phyloP scores from a whole-genome alignment of 1,140 invertebrate genomes.

The Drosophila dunni region DNA sequence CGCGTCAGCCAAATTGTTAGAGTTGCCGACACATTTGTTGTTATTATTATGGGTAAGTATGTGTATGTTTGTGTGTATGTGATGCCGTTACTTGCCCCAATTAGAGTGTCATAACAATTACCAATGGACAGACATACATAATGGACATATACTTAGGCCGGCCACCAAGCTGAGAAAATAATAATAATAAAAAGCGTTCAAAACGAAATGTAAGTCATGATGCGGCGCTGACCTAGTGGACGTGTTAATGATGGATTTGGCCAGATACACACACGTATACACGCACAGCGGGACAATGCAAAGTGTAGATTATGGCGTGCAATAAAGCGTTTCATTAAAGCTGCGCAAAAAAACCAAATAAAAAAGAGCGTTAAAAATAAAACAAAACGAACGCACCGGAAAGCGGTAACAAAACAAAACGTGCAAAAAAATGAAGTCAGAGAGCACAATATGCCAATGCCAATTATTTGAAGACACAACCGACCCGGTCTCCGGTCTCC shows the following conservation, averaged over 20 bases:
- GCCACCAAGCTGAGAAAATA: constrained; percentile 49
- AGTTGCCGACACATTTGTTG: not conserved
- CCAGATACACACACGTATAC: constrained; percentile 54
- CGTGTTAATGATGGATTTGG: constrained; percentile 78
- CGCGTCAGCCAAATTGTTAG: constrained; percentile 49
- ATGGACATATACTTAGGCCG: constrained; percentile 57
- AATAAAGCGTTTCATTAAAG: constrained; percentile 71
- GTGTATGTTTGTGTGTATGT: not conserved
- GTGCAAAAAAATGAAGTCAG: constrained; percentile 22
- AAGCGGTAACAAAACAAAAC: constrained; percentile 32
- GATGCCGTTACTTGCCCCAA: constrained; percentile 58
- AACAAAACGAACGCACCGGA: constrained; percentile 31
- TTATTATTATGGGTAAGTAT: constrained; percentile 23
- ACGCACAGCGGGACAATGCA: constrained; percentile 7
- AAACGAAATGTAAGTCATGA: constrained; percentile 64
- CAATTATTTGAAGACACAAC: not conserved
- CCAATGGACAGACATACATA: constrained; percentile 41
- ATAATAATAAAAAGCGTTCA: constrained; percentile 37
- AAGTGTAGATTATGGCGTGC: constrained; percentile 32
- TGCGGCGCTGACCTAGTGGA: constrained; percentile 69
- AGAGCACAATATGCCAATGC: constrained; percentile 15
- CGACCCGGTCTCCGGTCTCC: not conserved
- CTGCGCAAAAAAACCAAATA: constrained; percentile 65
- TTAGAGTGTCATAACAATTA: constrained; percentile 78
- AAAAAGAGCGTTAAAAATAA: constrained; percentile 37